Conservation (phyloP, 2,888 invertebrate species). For the Chaetogeoica ovagalla region DNA sequence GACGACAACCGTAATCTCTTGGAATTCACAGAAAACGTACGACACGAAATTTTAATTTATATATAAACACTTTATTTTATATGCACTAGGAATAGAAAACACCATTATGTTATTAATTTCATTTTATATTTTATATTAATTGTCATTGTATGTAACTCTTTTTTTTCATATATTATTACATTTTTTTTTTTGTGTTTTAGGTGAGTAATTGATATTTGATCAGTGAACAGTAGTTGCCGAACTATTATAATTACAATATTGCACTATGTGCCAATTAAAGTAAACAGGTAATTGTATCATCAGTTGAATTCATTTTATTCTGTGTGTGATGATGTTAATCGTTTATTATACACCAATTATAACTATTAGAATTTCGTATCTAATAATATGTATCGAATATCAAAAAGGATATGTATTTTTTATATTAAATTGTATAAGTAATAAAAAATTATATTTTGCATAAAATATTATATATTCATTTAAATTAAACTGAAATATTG, state of each 20-base stretch:
- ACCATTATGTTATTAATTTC: background rate
- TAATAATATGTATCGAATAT: background rate
- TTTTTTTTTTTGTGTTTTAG: background rate
- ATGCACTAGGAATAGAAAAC: background rate
- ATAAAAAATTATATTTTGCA: constrained; percentile 8
- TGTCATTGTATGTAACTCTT: background rate
- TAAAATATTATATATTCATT: background rate
- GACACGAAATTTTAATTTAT: background rate
- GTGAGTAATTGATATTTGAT: constrained; percentile 11
- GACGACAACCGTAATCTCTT: constrained; percentile 19
- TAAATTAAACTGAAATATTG: constrained; percentile 22
- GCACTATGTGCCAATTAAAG: background rate
- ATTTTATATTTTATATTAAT: background rate
- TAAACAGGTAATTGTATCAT: background rate
- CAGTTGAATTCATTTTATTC: background rate
- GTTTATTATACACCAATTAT: background rate
- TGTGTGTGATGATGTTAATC: background rate
- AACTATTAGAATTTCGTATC: background rate
- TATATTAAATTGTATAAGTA: constrained; percentile 12
- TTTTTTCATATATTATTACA: background rate
- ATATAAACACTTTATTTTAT: no score
- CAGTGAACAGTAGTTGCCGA: background rate
- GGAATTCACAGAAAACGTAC: constrained; percentile 27
- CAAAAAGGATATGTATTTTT: background rate
- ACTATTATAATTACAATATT: background rate